These are phyloP conservation scores for Spicauda simplicius DNA, from an alignment of 2,888 invertebrate species.

Conservation along the genomic window DNA sequence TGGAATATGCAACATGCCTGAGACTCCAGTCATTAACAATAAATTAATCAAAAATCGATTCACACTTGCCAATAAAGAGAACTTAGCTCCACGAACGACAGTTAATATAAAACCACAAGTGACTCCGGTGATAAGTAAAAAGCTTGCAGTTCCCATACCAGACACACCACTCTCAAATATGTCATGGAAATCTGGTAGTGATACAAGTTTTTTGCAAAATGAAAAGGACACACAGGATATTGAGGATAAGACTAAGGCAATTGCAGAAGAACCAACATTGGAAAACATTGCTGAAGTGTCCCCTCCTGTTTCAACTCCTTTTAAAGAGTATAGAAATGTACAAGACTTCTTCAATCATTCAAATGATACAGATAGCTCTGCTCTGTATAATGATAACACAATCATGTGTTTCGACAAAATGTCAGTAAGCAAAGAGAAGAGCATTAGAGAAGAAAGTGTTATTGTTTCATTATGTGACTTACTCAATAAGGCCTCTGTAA, in stretches of 20 bases:
- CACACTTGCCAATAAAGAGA: slow-evolving; percentile 65
- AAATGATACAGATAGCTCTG: slow-evolving; percentile 57
- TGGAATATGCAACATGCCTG: slow-evolving; percentile 65
- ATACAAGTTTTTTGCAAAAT: slow-evolving; percentile 70
- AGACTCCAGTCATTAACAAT: slow-evolving; percentile 59
- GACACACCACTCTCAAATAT: slow-evolving; percentile 65
- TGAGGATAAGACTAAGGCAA: slow-evolving; percentile 55
- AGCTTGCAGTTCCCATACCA: slow-evolving; percentile 42
- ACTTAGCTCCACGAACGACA: slow-evolving; percentile 47
- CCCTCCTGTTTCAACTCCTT: slow-evolving; percentile 70
- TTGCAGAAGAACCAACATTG: slow-evolving; percentile 53
- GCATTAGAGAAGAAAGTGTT: slow-evolving; percentile 65
- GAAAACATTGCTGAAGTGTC: slow-evolving; percentile 64
- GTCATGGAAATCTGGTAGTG: slow-evolving; percentile 69
- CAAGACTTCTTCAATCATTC: slow-evolving; percentile 66
- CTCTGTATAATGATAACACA: slow-evolving; percentile 59
- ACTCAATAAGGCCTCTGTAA: slow-evolving; percentile 65
- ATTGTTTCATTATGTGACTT: slow-evolving; percentile 71
- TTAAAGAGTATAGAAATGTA: slow-evolving; percentile 67
- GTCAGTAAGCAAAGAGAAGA: slow-evolving; percentile 48
- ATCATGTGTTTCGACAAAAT: slow-evolving; percentile 69
- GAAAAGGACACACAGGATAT: slow-evolving; percentile 69
- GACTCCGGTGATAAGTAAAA: slow-evolving; percentile 43
- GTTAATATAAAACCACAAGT: slow-evolving; percentile 42
- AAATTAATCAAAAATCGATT: slow-evolving; percentile 51